Evolutionary conservation across 2,888 invertebrate genomes (phyloP).

Genomic region (Neoscelio sp.): DNA sequence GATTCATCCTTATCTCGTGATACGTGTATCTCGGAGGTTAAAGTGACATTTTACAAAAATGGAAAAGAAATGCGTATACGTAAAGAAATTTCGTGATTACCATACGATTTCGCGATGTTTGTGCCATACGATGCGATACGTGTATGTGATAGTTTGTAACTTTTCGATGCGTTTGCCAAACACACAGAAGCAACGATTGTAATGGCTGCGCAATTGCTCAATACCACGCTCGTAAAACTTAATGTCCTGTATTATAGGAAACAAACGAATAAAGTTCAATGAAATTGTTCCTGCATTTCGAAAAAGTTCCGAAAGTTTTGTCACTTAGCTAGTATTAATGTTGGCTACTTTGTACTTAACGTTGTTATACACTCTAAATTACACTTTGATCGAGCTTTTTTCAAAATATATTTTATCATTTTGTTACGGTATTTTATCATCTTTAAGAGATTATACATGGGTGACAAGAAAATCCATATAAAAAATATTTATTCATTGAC

Average conservation of each 20-base stretch:
- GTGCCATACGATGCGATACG: constrained; percentile 59
- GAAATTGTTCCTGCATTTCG: constrained; percentile 66
- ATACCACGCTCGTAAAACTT: constrained; percentile 74
- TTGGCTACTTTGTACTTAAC: constrained; percentile 43
- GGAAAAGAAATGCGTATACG: constrained; percentile 40
- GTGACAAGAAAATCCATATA: too few species aligned
- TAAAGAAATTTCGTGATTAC: constrained; percentile 59
- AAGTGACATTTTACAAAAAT: constrained; percentile 49
- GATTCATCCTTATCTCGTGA: constrained; percentile 54
- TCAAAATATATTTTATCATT: too few species aligned
- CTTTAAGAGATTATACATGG: too few species aligned
- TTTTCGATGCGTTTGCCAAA: constrained; percentile 69
- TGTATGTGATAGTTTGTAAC: constrained; percentile 62
- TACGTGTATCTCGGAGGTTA: constrained; percentile 58
- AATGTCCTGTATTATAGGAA: constrained; percentile 73
- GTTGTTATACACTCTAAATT: constrained; percentile 13
- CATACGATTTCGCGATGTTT: constrained; percentile 67
- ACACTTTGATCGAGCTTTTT: too few species aligned
- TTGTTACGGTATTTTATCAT: background rate
- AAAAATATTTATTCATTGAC: constrained; percentile 1
- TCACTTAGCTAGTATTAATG: constrained; percentile 53
- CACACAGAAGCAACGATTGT: constrained; percentile 61
- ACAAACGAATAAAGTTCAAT: constrained; percentile 73
- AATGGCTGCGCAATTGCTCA: constrained; percentile 71
- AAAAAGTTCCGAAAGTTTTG: constrained; percentile 64